Evolutionary conservation across 2,797 vertebrate genomes (phyloP).

Genomic region (Falco naumanni): DNA sequence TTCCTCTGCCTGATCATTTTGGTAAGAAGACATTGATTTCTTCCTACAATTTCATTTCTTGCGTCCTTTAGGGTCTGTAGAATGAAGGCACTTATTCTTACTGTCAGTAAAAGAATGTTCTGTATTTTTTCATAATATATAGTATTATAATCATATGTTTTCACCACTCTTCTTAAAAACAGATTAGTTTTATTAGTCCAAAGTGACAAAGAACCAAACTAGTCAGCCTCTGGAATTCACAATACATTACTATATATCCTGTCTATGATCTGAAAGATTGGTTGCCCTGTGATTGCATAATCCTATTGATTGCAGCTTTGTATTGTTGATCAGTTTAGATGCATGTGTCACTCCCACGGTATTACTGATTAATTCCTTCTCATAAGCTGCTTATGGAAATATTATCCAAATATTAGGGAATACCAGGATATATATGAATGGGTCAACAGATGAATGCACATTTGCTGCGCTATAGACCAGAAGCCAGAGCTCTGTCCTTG

Average conservation of each 20-base stretch:
- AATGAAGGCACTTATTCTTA: background rate
- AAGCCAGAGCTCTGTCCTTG: background rate
- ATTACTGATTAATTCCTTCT: background rate
- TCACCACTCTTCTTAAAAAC: background rate
- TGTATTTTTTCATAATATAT: background rate
- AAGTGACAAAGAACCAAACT: background rate
- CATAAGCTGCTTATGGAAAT: background rate
- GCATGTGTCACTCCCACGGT: background rate
- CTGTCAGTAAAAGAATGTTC: background rate
- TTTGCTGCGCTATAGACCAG: background rate
- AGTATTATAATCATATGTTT: background rate
- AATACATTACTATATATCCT: background rate
- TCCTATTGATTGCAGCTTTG: background rate
- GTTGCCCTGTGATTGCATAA: background rate
- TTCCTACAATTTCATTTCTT: background rate
- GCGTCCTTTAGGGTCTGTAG: background rate
- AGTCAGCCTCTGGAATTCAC: background rate
- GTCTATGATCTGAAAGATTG: background rate
- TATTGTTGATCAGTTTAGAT: background rate
- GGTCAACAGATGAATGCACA: background rate
- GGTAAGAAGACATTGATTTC: background rate
- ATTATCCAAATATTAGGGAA: background rate
- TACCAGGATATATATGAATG: background rate
- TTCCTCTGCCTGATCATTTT: background rate
- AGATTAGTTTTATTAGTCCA: background rate